Evolutionary conservation across 2,888 invertebrate genomes (phyloP).

Genomic region (Lacanobia wlatinum): DNA sequence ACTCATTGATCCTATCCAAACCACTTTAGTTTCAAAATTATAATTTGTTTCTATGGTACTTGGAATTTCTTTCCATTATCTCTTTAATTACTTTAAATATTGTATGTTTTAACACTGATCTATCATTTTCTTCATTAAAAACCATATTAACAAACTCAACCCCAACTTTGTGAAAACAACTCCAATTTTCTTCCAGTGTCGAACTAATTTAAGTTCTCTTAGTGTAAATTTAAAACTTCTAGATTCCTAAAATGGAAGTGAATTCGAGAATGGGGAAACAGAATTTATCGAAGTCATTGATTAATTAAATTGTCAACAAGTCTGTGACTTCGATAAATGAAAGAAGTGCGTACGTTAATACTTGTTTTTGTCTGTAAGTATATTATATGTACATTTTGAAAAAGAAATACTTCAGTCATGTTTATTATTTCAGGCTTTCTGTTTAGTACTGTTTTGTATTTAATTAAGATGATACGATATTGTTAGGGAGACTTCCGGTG

Average conservation of each 20-base stretch:
- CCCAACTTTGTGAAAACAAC: constrained; percentile 67
- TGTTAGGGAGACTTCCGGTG: constrained; percentile 58
- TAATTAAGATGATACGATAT: constrained; percentile 64
- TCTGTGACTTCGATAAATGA: constrained; percentile 59
- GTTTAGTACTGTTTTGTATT: constrained; percentile 79
- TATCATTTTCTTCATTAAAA: background rate
- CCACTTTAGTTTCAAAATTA: background rate
- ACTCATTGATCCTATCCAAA: background rate
- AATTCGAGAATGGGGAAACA: constrained; percentile 74
- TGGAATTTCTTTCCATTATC: background rate
- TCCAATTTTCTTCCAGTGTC: constrained; percentile 79
- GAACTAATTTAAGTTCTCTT: constrained; percentile 79
- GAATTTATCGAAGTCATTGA: constrained; percentile 60
- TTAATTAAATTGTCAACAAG: constrained; percentile 34
- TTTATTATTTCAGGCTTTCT: constrained; percentile 81
- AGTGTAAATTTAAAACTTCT: constrained; percentile 72
- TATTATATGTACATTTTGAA: constrained; percentile 89
- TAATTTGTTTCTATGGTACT: constrained; percentile 11
- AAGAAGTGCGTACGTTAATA: constrained; percentile 64
- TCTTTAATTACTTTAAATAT: background rate
- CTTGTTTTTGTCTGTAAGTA: constrained; percentile 87
- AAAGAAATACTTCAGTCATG: constrained; percentile 76
- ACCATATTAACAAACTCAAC: constrained; percentile 24
- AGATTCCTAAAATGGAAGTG: constrained; percentile 72
- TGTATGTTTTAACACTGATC: background rate